These are phyloP conservation scores for Lacerta bilineata DNA, from an alignment of 2,797 vertebrate species.

Conservation along the genomic window DNA sequence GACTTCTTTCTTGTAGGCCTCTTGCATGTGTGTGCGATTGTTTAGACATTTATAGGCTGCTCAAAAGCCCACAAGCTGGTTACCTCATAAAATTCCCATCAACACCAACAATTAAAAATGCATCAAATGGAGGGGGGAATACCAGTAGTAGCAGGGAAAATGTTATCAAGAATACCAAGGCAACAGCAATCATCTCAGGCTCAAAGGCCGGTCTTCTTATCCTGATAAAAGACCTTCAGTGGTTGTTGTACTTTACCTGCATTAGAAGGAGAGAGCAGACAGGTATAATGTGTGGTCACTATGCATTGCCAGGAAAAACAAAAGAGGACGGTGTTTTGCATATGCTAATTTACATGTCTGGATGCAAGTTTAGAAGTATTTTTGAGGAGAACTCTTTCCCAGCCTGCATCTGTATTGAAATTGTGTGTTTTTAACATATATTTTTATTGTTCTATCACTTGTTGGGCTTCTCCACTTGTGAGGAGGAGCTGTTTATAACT, in stretches of 20 bases:
- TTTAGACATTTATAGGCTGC: not conserved
- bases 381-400: no score
- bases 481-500: no score
- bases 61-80: no score
- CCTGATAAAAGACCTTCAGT: not conserved
- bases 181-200: not conserved
- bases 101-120: not conserved
- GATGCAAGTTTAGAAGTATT: not conserved
- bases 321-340: not conserved
- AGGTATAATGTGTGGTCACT: not conserved
- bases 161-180: no score
- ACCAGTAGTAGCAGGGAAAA: not conserved
- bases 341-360: not conserved
- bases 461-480: no score
- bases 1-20: not conserved
- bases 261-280: not conserved
- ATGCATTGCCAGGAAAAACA: not conserved
- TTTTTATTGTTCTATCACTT: no score
- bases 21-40: not conserved
- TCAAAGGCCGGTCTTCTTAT: not conserved
- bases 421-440: no score
- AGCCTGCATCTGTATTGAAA: no score
- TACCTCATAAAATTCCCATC: not conserved
- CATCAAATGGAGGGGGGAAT: not conserved
- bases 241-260: no score